Evolutionary conservation across 2,797 vertebrate genomes (phyloP).

Genomic region (Takifugu rubripes): DNA sequence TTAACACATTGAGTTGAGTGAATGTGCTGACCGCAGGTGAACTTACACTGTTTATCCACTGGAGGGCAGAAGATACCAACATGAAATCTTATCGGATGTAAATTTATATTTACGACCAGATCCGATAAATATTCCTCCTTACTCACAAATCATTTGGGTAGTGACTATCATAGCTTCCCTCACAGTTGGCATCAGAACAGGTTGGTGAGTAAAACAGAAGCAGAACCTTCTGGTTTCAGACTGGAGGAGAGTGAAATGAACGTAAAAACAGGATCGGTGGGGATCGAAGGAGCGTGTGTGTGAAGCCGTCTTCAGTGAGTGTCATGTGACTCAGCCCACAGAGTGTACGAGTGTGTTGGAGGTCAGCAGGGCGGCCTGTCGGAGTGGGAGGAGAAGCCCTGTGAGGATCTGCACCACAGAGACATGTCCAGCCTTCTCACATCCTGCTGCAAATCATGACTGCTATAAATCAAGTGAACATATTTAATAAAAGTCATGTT

Average conservation of each 20-base stretch:
- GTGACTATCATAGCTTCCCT: too few relatives aligned
- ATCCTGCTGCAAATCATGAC: slow-evolving; percentile 53
- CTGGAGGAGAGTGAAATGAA: too few relatives aligned
- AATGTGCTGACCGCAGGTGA: background rate
- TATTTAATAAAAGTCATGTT: too few relatives aligned
- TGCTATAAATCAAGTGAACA: background rate
- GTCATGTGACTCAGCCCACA: slow-evolving; percentile 54
- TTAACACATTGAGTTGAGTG: background rate
- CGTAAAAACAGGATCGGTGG: too few relatives aligned
- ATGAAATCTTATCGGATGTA: background rate
- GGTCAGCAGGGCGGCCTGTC: slow-evolving; percentile 38
- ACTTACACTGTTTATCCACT: slow-evolving; percentile 13
- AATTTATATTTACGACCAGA: too few relatives aligned
- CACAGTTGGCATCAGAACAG: too few relatives aligned
- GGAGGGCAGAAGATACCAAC: slow-evolving; percentile 37
- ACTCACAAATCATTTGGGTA: too few relatives aligned
- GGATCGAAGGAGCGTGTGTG: background rate
- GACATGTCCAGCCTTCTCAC: slow-evolving; percentile 2
- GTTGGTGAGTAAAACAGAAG: too few relatives aligned
- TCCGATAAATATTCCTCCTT: too few relatives aligned
- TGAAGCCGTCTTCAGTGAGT: background rate
- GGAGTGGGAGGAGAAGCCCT: slow-evolving; percentile 37
- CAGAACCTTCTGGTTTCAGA: too few relatives aligned
- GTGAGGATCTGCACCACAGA: slow-evolving; percentile 8
- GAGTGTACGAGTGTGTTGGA: slow-evolving; percentile 30